phyloP scores from a whole-genome alignment of 2,113 vertebrate species.

The Pomatorhinus ruficollis region DNA sequence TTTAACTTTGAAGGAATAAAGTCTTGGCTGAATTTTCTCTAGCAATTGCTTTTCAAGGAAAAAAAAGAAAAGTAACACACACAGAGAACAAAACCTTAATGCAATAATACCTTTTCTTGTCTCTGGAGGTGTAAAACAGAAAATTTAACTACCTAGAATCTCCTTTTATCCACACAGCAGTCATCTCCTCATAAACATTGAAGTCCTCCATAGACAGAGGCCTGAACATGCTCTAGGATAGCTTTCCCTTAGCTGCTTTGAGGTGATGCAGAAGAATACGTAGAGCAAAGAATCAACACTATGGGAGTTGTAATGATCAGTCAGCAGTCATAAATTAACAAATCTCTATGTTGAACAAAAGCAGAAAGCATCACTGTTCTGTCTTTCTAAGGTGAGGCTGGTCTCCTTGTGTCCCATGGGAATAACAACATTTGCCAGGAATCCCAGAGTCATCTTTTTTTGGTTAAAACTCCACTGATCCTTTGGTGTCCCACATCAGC shows the following conservation, averaged over 20 bases:
- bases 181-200: neutral
- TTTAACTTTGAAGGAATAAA: slow-evolving; percentile 18
- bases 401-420: neutral
- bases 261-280: neutral
- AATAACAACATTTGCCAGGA: neutral
- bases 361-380: neutral
- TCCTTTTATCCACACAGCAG: neutral
- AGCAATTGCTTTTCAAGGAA: neutral
- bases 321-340: neutral
- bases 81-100: neutral
- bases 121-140: neutral
- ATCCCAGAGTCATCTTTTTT: neutral
- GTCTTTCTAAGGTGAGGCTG: neutral
- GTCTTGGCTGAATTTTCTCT: neutral
- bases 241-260: neutral
- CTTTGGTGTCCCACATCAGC: neutral
- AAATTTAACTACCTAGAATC: neutral
- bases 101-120: neutral
- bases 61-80: neutral
- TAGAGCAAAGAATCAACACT: neutral
- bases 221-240: neutral
- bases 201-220: neutral
- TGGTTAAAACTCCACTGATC: neutral
- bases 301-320: neutral
- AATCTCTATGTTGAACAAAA: neutral